These are phyloP conservation scores for Tyria jacobaeae DNA, from an alignment of 2,888 invertebrate species.

Conservation along the genomic window DNA sequence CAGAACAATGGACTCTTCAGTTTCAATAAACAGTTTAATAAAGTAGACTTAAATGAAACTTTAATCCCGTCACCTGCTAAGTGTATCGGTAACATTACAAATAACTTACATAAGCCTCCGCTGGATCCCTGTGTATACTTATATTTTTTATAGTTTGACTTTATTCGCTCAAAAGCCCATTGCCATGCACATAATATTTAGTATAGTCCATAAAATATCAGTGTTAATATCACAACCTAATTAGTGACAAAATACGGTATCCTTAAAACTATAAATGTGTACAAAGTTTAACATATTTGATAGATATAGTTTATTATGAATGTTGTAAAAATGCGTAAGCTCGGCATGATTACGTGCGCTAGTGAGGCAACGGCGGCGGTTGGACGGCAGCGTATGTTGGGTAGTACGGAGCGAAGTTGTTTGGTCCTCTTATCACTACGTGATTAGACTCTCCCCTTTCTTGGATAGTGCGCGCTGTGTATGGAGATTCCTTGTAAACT, in stretches of 20 bases:
- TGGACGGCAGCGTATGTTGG: conserved; percentile 87
- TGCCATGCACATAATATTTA: conserved; percentile 3
- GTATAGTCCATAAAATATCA: conserved; percentile 19
- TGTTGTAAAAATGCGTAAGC: conserved; percentile 34
- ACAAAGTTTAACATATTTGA: conserved; percentile 9
- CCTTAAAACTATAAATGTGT: not conserved
- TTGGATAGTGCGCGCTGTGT: conserved; percentile 87
- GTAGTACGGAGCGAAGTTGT: conserved; percentile 86
- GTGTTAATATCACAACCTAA: conserved; percentile 38
- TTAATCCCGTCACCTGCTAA: not conserved
- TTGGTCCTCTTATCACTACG: conserved; percentile 80
- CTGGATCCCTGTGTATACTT: not conserved
- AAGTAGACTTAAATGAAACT: not conserved
- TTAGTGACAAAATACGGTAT: conserved; percentile 8
- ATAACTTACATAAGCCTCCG: not conserved
- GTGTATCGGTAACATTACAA: not conserved
- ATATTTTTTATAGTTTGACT: too few relatives aligned
- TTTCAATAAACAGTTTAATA: not conserved
- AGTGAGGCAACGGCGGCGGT: conserved; percentile 84
- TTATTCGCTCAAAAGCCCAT: not conserved
- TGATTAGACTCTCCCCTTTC: conserved; percentile 88
- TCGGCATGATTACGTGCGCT: conserved; percentile 25
- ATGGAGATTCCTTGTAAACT: conserved; percentile 88
- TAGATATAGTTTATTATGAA: conserved; percentile 10
- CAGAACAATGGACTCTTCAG: conserved; percentile 3